A percentile compares a stretch with the other conserved stretches of the same genome.
These are phyloP conservation scores for Carcharodon carcharias DNA, from an alignment of 2,797 vertebrate species.

Conservation along the genomic window DNA sequence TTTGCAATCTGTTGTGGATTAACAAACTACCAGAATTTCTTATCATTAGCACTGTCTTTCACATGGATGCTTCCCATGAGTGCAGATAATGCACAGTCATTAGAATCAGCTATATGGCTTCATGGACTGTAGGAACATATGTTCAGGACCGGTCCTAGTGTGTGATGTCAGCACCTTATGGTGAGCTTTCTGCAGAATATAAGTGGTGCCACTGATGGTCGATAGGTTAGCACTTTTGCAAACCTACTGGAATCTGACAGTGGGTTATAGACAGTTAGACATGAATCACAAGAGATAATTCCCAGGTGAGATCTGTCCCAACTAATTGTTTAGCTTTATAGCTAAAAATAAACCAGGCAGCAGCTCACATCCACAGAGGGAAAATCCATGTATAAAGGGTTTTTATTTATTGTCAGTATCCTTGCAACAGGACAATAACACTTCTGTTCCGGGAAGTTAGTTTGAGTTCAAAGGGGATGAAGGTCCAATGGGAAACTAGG, in stretches of 20 bases:
- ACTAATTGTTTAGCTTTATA: background rate
- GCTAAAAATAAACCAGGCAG: background rate
- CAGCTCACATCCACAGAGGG: background rate
- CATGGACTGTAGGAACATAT: background rate
- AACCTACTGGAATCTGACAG: background rate
- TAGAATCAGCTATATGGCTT: background rate
- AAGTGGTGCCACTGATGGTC: background rate
- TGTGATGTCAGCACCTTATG: background rate
- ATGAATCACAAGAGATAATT: background rate
- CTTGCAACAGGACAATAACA: background rate
- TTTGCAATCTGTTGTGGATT: background rate
- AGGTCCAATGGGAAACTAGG: background rate
- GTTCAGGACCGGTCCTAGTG: background rate
- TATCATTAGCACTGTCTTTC: background rate
- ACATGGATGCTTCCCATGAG: background rate
- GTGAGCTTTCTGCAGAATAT: background rate
- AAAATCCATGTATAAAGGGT: background rate
- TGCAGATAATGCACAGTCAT: background rate
- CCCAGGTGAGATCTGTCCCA: background rate
- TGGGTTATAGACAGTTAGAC: background rate
- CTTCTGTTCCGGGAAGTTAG: background rate
- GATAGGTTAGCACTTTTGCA: background rate
- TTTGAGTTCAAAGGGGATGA: background rate
- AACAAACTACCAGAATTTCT: background rate
- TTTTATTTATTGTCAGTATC: background rate